Evolutionary conservation across 2,797 vertebrate species (phyloP), one percentile per base, ranked within the genome.

Genomic region (Enteromius unitaeniatus): DNA sequence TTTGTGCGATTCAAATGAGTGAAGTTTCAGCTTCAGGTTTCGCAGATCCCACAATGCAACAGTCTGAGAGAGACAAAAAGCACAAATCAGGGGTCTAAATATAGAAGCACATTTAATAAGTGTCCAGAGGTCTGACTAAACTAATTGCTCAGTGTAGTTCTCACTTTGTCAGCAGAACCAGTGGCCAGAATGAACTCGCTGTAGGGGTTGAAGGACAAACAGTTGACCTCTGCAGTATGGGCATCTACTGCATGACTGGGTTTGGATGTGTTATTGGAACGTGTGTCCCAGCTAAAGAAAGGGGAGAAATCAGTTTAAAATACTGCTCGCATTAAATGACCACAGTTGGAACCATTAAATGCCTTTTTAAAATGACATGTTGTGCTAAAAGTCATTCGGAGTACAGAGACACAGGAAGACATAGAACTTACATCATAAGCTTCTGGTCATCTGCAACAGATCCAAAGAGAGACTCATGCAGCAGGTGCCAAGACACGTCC

Each of bases 1-100:
- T 93, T 98, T 99, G 92, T 99, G 98, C 26, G 98, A 99, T 89
- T 99, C 98, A 91, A 99, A 99, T 0, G 98, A 99, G 91, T 99
- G 97, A 89, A 99, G 95, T 89, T 99, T 99, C 87, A 99, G 92
- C 87, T 99, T 99, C 82, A 99, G 91, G 90, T 99, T 99, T 91
- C 98, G 96, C 86, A 99, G 91, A 90, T 99, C 98, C 98, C 97
- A 99, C 17, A 99, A 94, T 65, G 98, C 97, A 89, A 99, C 98
- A 40, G 97, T 99, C 98, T 99, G 79, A 87, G 7, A 69, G 15
- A 68, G 6, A 74, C 23, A 78, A 40, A 69, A 78, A 78, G 13
- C 3, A 45, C 14, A 60, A 6, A 14, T 55, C 11, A 68, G 11
- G 40, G 5, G 6, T 55, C 31, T 42, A 42, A 53, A 55, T 42